Percentiles rank a stretch among this genome's conserved stretches.
phyloP scores from a whole-genome alignment of 2,113 vertebrate genomes.

The Gambusia affinis region DNA sequence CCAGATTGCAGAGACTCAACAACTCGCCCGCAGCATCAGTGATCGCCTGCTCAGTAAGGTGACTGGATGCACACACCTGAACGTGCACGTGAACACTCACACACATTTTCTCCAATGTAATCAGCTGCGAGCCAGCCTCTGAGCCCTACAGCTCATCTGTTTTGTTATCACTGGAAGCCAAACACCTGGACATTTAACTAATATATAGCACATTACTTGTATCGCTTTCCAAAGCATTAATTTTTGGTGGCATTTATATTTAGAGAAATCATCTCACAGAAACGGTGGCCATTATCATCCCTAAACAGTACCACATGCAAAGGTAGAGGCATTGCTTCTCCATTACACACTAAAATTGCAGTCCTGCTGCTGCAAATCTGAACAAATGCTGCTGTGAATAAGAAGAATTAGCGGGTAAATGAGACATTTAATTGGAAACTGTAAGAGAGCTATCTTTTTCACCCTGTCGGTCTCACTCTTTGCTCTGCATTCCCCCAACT shows the following conservation, averaged over 20 bases:
- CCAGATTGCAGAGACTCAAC: slow-evolving; percentile 94
- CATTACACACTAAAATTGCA: slow-evolving; percentile 71
- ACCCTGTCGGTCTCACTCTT: slow-evolving; percentile 44
- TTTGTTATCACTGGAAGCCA: slow-evolving; percentile 54
- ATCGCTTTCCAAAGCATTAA: slow-evolving; percentile 59
- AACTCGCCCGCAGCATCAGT: slow-evolving; percentile 89
- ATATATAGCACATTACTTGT: slow-evolving; percentile 41
- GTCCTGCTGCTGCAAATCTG: slow-evolving; percentile 69
- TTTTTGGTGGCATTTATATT: slow-evolving; percentile 61
- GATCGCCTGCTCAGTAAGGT: slow-evolving; percentile 95
- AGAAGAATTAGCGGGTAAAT: slow-evolving; percentile 82
- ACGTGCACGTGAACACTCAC: slow-evolving; percentile 3
- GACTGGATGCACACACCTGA: slow-evolving; percentile 20
- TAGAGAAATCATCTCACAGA: slow-evolving; percentile 59
- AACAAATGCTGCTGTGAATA: slow-evolving; percentile 73
- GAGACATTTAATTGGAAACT: slow-evolving; percentile 84
- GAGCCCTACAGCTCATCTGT: slow-evolving; percentile 19
- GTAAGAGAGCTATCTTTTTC: slow-evolving; percentile 65
- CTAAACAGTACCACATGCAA: slow-evolving; percentile 57
- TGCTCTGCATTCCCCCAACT: slow-evolving; percentile 24
- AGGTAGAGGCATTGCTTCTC: slow-evolving; percentile 59
- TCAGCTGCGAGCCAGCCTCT: slow-evolving; percentile 29
- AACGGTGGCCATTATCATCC: slow-evolving; percentile 69
- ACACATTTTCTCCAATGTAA: slow-evolving; percentile 27
- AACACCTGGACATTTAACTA: slow-evolving; percentile 53